Evolutionary conservation across 2,888 invertebrate species (phyloP), one percentile per base, ranked within the genome.

Genomic region (Taphrorychus bicolor): DNA sequence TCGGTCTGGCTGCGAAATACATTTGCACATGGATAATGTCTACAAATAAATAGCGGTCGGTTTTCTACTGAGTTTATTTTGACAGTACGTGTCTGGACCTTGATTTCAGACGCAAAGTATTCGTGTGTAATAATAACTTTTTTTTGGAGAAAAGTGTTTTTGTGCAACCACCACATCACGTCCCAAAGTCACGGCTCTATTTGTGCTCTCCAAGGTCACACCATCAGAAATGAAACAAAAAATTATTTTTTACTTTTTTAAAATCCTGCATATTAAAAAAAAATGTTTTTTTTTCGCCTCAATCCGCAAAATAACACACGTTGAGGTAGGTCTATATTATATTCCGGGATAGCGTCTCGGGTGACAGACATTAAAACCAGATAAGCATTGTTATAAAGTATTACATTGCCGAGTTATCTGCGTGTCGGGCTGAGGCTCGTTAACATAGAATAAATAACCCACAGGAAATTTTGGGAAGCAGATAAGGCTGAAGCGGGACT

Each of bases 1-100:
- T 77, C 77, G 77, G 78, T 79, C 79, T 78, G 79, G 77, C 78
- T 78, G 77, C 78, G 77, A 77, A 78, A 79, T 76, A 79, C 78
- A 79, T 79, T 78, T 77, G 77, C 78, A 78, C 78, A 77, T 75
- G 78, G 76, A 77, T 78, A 76, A 78, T 76, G 77, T 78, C 76
- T 76, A 76, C 77, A 79, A 75, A 78, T 76, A 78, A 76, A 77
- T 75, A 73, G 70, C 65, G 59, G 70, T 70, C 71, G 71, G 66
- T 71, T 69, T 72, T 73, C 70, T 70, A 59, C 66, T 14, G 56
- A 66, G 58, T 59, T 66, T 72, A 66, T 66, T 66, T 66, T 66
- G 65, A 59, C 59, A 59, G 48, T 5, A 17, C 4, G 21, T 59
- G 48, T 59, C 22, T 59, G 32, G 24, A 18, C 23, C 24, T 48